phyloP scores from a whole-genome alignment of 2,888 invertebrate genomes.

The Eustalomyia histrio region DNA sequence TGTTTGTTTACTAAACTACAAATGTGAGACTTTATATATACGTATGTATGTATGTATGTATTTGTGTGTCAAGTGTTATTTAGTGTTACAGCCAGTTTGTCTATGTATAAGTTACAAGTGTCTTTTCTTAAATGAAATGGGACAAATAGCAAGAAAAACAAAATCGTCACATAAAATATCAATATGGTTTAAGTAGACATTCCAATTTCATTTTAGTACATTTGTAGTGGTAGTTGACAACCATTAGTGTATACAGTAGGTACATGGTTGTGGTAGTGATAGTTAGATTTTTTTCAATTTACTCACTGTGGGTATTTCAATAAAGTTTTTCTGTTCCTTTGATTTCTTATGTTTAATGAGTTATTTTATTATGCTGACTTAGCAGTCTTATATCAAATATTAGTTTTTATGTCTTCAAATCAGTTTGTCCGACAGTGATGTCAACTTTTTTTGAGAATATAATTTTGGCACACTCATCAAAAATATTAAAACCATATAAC shows the following conservation, averaged over 20 bases:
- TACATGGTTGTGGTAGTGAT: constrained; percentile 15
- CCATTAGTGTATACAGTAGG: not conserved
- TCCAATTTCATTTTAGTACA: constrained; percentile 41
- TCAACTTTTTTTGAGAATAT: no score
- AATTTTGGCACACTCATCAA: no score
- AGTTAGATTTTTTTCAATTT: not conserved
- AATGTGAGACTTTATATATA: constrained; percentile 24
- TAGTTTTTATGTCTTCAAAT: constrained; percentile 58
- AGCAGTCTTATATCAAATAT: constrained; percentile 38
- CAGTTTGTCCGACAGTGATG: no score
- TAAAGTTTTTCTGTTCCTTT: not conserved
- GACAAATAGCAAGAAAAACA: constrained; percentile 35
- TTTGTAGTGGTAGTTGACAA: not conserved
- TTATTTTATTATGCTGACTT: constrained; percentile 62
- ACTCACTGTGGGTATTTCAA: not conserved
- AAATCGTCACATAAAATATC: constrained; percentile 48
- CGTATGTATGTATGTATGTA: no score
- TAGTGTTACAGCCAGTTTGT: constrained; percentile 51
- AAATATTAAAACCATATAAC: no score
- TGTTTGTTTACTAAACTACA: constrained; percentile 26
- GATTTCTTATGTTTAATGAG: constrained; percentile 54
- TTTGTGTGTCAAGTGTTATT: constrained; percentile 36
- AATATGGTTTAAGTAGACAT: constrained; percentile 50
- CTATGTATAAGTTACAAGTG: constrained; percentile 10
- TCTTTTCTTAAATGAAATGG: constrained; percentile 65